Percentiles rank a stretch among this genome's conserved stretches.
Conservation (phyloP, 2,888 invertebrate species). For the Philereme vetulata region DNA sequence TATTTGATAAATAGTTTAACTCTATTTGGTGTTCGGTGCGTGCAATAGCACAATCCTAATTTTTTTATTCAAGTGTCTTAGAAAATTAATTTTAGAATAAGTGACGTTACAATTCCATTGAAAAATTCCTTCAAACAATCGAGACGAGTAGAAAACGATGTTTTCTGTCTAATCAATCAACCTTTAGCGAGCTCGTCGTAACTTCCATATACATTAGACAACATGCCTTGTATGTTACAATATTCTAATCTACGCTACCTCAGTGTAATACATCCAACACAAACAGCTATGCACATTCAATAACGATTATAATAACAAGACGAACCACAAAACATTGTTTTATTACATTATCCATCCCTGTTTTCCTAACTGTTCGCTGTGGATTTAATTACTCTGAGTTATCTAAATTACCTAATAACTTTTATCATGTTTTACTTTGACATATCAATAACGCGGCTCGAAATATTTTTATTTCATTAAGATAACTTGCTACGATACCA, state of each 20-base stretch:
- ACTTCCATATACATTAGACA: slow-evolving; percentile 52
- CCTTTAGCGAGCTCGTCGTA: slow-evolving; percentile 74
- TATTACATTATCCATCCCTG: slow-evolving; percentile 80
- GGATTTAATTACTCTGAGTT: slow-evolving; percentile 74
- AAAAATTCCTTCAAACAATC: slow-evolving; percentile 69
- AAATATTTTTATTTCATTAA: slow-evolving; percentile 73
- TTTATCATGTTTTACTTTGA: slow-evolving; percentile 83
- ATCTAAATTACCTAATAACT: slow-evolving; percentile 80
- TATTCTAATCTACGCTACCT: slow-evolving; percentile 70
- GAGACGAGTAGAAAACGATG: slow-evolving; percentile 41
- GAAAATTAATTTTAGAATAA: slow-evolving; percentile 60
- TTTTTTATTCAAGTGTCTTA: slow-evolving; percentile 63
- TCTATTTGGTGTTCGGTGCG: slow-evolving; percentile 79
- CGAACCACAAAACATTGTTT: slow-evolving; percentile 76
- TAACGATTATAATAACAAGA: slow-evolving; percentile 80
- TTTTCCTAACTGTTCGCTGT: slow-evolving; percentile 82
- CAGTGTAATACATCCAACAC: slow-evolving; percentile 65
- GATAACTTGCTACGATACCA: slow-evolving; percentile 76
- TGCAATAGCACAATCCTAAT: slow-evolving; percentile 82
- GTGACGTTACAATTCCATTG: slow-evolving; percentile 66
- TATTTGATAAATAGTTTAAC: slow-evolving; percentile 61
- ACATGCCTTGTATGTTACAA: slow-evolving; percentile 54
- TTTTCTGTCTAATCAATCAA: slow-evolving; percentile 56
- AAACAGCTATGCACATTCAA: slow-evolving; percentile 78
- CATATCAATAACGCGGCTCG: slow-evolving; percentile 84